These are phyloP conservation scores for Strigamia crassipes DNA, from an alignment of 2,888 invertebrate genomes.

Conservation along the genomic window DNA sequence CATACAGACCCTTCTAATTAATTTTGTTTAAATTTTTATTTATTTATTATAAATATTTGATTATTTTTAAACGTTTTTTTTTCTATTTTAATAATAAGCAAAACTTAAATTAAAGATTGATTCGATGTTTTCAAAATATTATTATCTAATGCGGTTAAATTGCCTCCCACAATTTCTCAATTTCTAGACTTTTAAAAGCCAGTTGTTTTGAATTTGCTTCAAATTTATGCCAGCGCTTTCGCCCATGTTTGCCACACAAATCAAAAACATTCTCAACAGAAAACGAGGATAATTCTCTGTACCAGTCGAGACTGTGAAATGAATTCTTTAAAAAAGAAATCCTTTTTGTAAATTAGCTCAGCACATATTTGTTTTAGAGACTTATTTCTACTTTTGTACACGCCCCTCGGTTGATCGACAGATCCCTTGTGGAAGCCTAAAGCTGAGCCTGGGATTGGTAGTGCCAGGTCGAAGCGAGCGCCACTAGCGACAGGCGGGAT, in stretches of 20 bases:
- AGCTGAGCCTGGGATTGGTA: neutral
- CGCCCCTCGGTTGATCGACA: conserved; percentile 32
- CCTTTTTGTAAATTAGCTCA: neutral
- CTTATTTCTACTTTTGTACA: conserved; percentile 15
- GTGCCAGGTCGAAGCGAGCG: neutral
- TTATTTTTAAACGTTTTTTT: too few relatives aligned
- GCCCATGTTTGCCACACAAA: neutral
- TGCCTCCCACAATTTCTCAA: neutral
- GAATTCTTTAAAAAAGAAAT: neutral
- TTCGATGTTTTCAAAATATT: too few relatives aligned
- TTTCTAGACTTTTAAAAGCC: neutral
- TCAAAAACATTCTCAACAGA: neutral
- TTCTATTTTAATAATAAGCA: neutral
- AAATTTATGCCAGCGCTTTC: neutral
- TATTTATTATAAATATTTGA: too few relatives aligned
- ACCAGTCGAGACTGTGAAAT: neutral
- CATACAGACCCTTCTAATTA: too few relatives aligned
- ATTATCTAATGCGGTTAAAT: too few relatives aligned
- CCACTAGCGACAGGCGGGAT: conserved; percentile 45
- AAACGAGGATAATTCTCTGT: neutral
- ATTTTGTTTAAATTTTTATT: too few relatives aligned
- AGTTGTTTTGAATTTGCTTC: neutral
- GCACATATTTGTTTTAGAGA: conserved; percentile 1
- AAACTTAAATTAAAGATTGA: neutral
- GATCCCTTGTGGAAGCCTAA: conserved; percentile 12